Base-by-base conservation (phyloP, 2,888 invertebrate genomes). In the Cerceris ruficornis region DNA sequence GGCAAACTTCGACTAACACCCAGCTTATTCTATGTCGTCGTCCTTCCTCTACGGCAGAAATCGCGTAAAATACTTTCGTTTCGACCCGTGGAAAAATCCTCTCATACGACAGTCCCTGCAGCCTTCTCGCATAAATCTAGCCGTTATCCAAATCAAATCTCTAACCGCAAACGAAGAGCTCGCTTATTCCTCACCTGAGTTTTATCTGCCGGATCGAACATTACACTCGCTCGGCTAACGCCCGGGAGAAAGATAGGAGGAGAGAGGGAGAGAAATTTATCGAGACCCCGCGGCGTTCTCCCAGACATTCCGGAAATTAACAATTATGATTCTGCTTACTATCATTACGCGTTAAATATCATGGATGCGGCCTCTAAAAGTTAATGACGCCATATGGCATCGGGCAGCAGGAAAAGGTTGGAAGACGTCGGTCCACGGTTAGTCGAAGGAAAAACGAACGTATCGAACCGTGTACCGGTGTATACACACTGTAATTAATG, bases 301-400 rank as follows among this genome's bases (percentile, higher is more conserved):
- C 58, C 64, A 49, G 64, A 64, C 64, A 74, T 69, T 70, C 60
- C 75, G 75, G 75, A 75, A 71, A 75, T 75, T 69, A 73, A 77
- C 69, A 69, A 77, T 73, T 69, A 73, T 28, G 65, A 66, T 39
- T 28, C 57, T 39, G 74, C 46, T 66, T 58, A 61, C 74, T 66
- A 69, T 74, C 69, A 77, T 73, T 77, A 73, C 77, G 60, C 73
- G 68, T 69, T 74, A 69, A 77, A 77, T 70, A 73, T 66, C 65
- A 15, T 17, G 73, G 74, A 66, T 55, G 69, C 57, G 41, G 42
- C 61, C 59, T 69, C 39, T 73, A 65, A 64, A 68, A 69, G 49
- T 73, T 77, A 73, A 73, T 14, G 68, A 77, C 57, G 59, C 76
- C 54, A 39, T 72, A 58, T 58, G 67, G 59, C 61, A 49, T 72